Base-by-base conservation (phyloP, 2,888 invertebrate genomes). In the Axea sp. region DNA sequence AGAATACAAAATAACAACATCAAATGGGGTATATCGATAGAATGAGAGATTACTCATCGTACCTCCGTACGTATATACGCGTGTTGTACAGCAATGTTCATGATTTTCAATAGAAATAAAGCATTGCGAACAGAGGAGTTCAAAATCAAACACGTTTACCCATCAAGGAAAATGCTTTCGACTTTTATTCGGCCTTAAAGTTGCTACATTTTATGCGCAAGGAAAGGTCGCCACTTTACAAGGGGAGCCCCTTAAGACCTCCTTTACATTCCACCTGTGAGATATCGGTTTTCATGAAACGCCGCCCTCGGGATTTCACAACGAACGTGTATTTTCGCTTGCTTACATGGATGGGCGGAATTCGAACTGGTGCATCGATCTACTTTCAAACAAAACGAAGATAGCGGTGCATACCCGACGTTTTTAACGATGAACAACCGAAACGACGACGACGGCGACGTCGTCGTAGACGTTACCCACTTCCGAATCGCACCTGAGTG, bases 271-370 rank as follows among this genome's bases (percentile, higher is more conserved):
- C 73, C 69, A 67, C 49, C 69, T 45, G 60, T 69, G 37, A 69
- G 65, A 62, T 76, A 69, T 76, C 76, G 69, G 73, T 62, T 73
- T 76, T 73, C 55, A 68, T 64, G 59, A 69, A 33, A 76, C 65
- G 53, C 72, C 65, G 73, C 75, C 73, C 68, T 76, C 69, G 65
- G 73, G 73, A 73, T 69, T 57, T 73, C 49, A 37, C 72, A 30
- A 59, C 51, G 57, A 28, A 67, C 68, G 59, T 62, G 76, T 76
- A 75, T 73, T 75, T 73, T 76, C 65, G 67, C 72, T 76, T 76
- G 74, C 76, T 78, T 75, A 75, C 73, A 51, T 30, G 51, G 62
- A 39, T 72, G 69, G 41, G 49, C 67, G 51, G 67, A 67, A 75
- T 76, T 73, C 71, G 55, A 55, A 8, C 35, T 19, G 11, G 12